Percentiles rank a stretch among this genome's conserved stretches.
These are phyloP conservation scores for Anolis apletophallus DNA, from an alignment of 2,797 vertebrate genomes.

Conservation along the genomic window DNA sequence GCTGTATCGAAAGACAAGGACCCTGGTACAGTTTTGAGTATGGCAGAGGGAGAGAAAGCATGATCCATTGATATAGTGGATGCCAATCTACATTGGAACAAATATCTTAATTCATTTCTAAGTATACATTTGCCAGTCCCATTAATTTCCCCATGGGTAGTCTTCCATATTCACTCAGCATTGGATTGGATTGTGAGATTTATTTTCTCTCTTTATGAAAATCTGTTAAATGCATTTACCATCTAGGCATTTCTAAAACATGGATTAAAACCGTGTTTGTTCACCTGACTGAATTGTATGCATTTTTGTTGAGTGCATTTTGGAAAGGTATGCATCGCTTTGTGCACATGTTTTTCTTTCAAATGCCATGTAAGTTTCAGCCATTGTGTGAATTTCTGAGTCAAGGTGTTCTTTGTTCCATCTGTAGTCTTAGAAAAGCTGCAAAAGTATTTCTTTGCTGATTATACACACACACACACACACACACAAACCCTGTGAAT, in stretches of 20 bases:
- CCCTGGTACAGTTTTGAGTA: not conserved
- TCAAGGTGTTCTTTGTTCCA: not conserved
- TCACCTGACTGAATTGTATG: not conserved
- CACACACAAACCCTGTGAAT: not conserved
- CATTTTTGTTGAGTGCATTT: not conserved
- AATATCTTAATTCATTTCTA: no score
- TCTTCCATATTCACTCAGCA: no score
- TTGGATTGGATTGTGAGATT: no score
- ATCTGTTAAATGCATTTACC: no score
- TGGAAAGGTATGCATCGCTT: not conserved
- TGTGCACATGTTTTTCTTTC: not conserved
- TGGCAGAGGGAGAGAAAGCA: not conserved
- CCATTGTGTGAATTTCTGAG: not conserved
- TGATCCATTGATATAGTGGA: not conserved
- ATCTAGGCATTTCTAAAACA: no score
- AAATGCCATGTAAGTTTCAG: not conserved
- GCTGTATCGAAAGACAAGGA: constrained; percentile 4
- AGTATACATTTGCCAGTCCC: no score
- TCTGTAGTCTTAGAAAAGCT: not conserved
- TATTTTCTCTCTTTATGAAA: no score
- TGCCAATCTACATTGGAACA: not conserved
- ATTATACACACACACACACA: not conserved
- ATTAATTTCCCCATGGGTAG: no score
- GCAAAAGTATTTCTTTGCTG: not conserved
- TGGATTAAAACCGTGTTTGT: no score